Percentiles rank a stretch among this genome's conserved stretches.
These are phyloP conservation scores for Pluvialis apricaria DNA, from an alignment of 2,113 vertebrate species.

Conservation along the genomic window DNA sequence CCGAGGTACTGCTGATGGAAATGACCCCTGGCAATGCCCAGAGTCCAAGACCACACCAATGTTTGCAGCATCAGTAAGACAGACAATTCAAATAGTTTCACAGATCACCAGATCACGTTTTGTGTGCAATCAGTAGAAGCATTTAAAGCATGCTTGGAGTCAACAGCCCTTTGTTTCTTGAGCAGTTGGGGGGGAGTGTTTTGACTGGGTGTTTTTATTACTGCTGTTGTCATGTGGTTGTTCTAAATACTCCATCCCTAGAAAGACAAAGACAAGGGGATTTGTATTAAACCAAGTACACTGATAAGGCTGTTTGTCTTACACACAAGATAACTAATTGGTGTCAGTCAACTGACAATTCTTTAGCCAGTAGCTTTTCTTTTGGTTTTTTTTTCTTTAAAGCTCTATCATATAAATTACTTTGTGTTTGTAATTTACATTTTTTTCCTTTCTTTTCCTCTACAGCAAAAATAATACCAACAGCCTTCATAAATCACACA, in stretches of 20 bases:
- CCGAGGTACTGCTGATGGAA: neutral
- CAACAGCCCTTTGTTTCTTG: neutral
- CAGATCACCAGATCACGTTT: neutral
- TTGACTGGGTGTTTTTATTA: neutral
- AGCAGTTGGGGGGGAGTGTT: neutral
- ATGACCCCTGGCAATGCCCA: neutral
- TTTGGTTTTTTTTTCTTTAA: neutral
- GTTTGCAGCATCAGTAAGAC: neutral
- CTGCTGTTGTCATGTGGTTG: neutral
- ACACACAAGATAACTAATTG: neutral
- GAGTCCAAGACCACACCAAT: neutral
- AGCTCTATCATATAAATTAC: neutral
- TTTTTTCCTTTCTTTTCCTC: neutral
- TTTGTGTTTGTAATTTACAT: neutral
- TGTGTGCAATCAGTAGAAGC: neutral
- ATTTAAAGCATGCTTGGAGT: neutral
- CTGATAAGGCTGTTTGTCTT: neutral
- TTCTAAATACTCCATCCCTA: neutral
- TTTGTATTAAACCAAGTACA: neutral
- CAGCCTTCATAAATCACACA: neutral
- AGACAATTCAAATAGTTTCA: neutral
- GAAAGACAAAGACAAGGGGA: neutral
- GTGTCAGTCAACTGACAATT: neutral
- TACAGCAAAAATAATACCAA: neutral
- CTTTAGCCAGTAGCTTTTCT: neutral